phyloP scores from a whole-genome alignment of 2,888 invertebrate genomes.

The Ennomos fuscantarius region DNA sequence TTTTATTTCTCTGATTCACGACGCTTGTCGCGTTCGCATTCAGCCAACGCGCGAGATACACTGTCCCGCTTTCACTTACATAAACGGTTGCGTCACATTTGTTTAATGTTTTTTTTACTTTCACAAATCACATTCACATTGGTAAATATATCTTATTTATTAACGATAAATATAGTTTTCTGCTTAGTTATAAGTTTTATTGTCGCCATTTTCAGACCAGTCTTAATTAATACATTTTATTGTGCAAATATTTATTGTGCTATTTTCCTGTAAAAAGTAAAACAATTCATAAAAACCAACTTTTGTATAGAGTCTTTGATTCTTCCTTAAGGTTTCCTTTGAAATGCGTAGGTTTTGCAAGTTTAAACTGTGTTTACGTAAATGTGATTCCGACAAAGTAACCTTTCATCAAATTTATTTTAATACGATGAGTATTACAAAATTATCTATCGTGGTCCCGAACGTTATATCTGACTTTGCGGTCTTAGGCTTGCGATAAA shows the following conservation, averaged over 20 bases:
- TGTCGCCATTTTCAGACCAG: conserved; percentile 50
- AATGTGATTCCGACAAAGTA: too few relatives aligned
- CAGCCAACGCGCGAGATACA: conserved; percentile 52
- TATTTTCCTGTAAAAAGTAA: conserved; percentile 23
- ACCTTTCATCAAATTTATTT: too few relatives aligned
- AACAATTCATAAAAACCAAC: conserved; percentile 2
- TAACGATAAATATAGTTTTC: conserved; percentile 28
- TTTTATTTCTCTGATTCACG: conserved; percentile 38
- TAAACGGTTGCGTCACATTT: conserved; percentile 56
- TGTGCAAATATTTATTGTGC: conserved; percentile 20
- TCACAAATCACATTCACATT: conserved; percentile 32
- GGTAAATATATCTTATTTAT: conserved; percentile 20
- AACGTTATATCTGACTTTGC: too few relatives aligned
- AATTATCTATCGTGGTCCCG: too few relatives aligned
- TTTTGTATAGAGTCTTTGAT: background rate
- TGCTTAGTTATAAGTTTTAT: conserved; percentile 46
- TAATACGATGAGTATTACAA: too few relatives aligned
- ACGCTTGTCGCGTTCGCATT: conserved; percentile 46
- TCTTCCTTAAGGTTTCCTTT: background rate
- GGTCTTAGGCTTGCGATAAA: background rate
- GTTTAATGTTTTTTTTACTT: conserved; percentile 43
- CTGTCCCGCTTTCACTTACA: conserved; percentile 69
- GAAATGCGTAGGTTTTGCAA: background rate
- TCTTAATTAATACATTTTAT: conserved; percentile 33
- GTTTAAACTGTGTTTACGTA: background rate